Base-by-base conservation (phyloP, 2,888 invertebrate genomes). In the Eurytoma adleriae region DNA sequence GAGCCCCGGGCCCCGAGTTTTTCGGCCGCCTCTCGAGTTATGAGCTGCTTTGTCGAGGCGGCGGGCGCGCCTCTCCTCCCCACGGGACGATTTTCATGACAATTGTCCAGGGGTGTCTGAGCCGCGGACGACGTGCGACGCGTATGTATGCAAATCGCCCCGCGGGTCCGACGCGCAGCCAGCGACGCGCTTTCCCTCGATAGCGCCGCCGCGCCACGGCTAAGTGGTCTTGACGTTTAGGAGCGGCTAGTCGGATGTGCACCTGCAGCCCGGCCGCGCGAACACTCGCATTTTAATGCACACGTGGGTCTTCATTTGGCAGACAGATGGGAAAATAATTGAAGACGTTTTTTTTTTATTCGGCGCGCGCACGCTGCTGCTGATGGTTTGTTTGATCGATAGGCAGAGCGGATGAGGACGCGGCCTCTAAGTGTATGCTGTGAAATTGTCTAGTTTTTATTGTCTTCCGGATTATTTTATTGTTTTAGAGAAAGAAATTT, bases 31-130 rank as follows among this genome's bases (percentile, higher is more conserved):
- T 16, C 20, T 20, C 20, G 61, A 72, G 62, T 62, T 72, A 72
- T 72, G 62, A 72, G 72, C 14, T 18, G 52, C n/a, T 57, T 30
- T 57, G 57, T 64, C 24, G 18, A n/a, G 24, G 24, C 18, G 18
- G 40, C 30, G 48, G 52, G 54, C 24, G n/a, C 20, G 18, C n/a
- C 27, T 16, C 40, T 40, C 27, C 4, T 56, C 20, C 16, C 52
- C 69, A 24, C 27, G 50, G 16, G 40, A 3, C 54, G 79, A 88
- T 87, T 87, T 88, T 88, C 86, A 88, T 88, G 85, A 88, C 86
- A 88, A 88, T 88, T 82, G 84, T 24, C 54, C 16, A 71, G 71
- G 78, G 82, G 78, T 78, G 71, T 78, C 50, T 54, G 48, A 54
- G 40, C 52, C 56, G 66, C 61, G 71, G 14, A 10, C 52, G 66